Conservation (phyloP, 64 coral and sea anemone species). For the Acropora yongei region DNA sequence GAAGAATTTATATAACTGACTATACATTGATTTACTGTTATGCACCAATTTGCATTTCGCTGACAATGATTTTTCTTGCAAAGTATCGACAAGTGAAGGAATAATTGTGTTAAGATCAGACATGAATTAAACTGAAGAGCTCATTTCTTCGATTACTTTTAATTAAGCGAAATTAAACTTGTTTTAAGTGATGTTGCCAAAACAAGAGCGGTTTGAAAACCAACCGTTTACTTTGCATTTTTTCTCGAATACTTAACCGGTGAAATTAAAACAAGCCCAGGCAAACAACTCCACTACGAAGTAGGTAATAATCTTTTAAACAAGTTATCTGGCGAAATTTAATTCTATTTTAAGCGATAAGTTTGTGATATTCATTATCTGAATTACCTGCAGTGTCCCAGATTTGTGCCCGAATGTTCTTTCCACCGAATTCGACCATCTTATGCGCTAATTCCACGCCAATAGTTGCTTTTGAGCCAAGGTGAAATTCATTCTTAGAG, state of each 20-base stretch:
- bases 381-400: conserved; percentile 97
- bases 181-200: neutral
- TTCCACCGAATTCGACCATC: conserved; percentile 85
- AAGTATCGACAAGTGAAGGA: neutral
- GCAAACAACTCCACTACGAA: too few species aligned
- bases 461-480: conserved; percentile 98
- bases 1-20: too few species aligned
- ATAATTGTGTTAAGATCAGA: neutral
- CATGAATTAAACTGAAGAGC: neutral
- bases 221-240: neutral
- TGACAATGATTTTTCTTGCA: neutral
- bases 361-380: neutral
- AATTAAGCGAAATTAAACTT: neutral
- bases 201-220: neutral
- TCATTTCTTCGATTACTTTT: neutral
- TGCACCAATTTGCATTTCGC: too few species aligned
- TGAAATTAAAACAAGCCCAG: too few species aligned
- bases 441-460: conserved; percentile 98
- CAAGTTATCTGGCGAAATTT: neutral
- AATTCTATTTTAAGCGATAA: neutral
- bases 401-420: conserved; percentile 94
- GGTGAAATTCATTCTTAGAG: conserved; percentile 97
- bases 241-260: too few species aligned
- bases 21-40: too few species aligned
- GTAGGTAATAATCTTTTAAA: neutral